Percentiles rank a stretch among this genome's conserved stretches.
These are phyloP conservation scores for Ganaspis brasiliensis DNA, from an alignment of 2,888 invertebrate species.

Conservation along the genomic window DNA sequence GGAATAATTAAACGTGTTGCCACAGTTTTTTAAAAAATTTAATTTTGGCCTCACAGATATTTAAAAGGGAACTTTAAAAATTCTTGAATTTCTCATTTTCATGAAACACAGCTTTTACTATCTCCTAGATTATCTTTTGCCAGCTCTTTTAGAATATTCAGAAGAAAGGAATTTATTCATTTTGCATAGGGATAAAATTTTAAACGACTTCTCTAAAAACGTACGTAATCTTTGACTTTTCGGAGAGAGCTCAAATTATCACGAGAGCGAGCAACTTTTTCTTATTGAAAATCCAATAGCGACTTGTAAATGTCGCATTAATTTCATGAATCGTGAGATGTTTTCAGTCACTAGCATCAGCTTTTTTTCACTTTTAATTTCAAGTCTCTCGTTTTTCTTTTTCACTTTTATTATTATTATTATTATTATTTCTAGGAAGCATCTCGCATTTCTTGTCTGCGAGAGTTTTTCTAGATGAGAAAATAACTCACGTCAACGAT, in stretches of 20 bases:
- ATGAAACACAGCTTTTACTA: conserved; percentile 9
- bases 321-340: conserved; percentile 19
- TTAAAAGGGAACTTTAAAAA: too few relatives aligned
- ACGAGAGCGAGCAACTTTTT: neutral
- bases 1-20: too few relatives aligned
- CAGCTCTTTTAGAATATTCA: conserved; percentile 19
- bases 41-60: too few relatives aligned
- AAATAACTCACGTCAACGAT: conserved; percentile 21
- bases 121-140: conserved; percentile 10
- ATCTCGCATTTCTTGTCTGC: neutral
- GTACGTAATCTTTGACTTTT: neutral
- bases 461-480: neutral
- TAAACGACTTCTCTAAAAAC: neutral
- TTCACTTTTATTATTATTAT: too few relatives aligned
- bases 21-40: too few relatives aligned
- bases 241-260: neutral
- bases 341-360: conserved; percentile 22
- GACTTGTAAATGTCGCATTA: conserved; percentile 23
- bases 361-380: neutral
- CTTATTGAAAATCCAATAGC: conserved; percentile 4
- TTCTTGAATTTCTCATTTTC: conserved; percentile 2
- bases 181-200: neutral
- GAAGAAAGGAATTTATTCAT: neutral
- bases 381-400: neutral
- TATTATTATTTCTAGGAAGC: neutral